Conservation (phyloP, 1,140 invertebrate genomes). For the Lepidurus arcticus region DNA sequence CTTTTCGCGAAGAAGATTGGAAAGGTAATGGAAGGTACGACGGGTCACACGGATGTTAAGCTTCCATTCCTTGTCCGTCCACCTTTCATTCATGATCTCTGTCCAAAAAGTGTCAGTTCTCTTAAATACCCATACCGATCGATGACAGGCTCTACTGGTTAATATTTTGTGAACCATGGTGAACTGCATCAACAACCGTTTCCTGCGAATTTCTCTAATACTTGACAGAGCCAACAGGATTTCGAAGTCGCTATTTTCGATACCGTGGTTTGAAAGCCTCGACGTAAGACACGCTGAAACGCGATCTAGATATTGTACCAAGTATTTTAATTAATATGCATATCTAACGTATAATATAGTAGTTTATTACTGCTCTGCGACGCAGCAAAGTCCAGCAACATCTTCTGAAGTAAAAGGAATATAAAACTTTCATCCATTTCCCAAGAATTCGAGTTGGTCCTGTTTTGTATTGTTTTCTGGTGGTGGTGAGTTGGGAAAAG, state of each 20-base stretch:
- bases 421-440: neutral
- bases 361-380: neutral
- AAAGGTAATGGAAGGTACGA: neutral
- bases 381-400: neutral
- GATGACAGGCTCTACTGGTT: neutral
- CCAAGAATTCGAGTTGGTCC: neutral
- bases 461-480: too few species aligned
- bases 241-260: neutral
- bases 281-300: neutral
- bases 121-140: neutral
- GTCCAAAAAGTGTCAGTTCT: neutral
- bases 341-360: neutral
- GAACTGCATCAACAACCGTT: neutral
- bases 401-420: neutral
- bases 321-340: neutral
- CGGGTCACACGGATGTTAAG: neutral
- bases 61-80: neutral
- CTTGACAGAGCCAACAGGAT: neutral
- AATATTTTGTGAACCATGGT: neutral
- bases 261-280: neutral
- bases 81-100: neutral
- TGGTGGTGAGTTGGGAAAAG: too few species aligned
- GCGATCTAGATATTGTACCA: neutral
- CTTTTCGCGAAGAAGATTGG: neutral
- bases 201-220: neutral